Evolutionary conservation across 2,888 invertebrate species (phyloP), one percentile per base, ranked within the genome.

Genomic region (Agelastica alni): DNA sequence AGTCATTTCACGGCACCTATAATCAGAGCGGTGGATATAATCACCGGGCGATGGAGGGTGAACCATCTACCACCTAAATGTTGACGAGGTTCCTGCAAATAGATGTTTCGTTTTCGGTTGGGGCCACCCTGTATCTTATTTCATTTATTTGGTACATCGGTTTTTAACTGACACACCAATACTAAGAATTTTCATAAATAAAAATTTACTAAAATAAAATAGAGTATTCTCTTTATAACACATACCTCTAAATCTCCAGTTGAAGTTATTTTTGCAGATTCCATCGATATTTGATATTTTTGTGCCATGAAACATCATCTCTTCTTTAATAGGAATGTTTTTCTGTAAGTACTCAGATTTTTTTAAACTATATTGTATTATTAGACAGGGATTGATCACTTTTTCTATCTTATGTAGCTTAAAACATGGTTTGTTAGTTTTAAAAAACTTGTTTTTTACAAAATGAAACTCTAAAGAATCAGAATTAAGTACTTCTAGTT

Each of bases 201-300:
- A n/a, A n/a, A n/a, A n/a, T n/a, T n/a, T n/a, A n/a, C n/a, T n/a
- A n/a, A n/a, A n/a, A n/a, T n/a, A n/a, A n/a, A n/a, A n/a, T n/a
- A n/a, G n/a, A n/a, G n/a, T n/a, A n/a, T n/a, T n/a, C n/a, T n/a
- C n/a, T n/a, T n/a, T n/a, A n/a, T n/a, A n/a, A n/a, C 9, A 30
- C 43, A 9, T 30, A 43, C 43, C 43, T 1, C 10, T 6, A 4
- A 44, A 31, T 17, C 43, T 44, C 46, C 46, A 46, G 12, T 46
- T 12, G 16, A 46, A 46, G 14, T 46, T 46, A 6, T 16, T 9
- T 14, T 13, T 20, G 18, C 46, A 46, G 36, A 46, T 46, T 14
- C 16, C 6, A 10, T 26, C 36, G 3, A 46, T 12, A 36, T 46
- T 36, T 7, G 6, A n/a, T 5, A n/a, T 26, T n/a, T 18, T 17